Evolutionary conservation across 2,797 vertebrate genomes (phyloP).

Genomic region (Dallia pectoralis): DNA sequence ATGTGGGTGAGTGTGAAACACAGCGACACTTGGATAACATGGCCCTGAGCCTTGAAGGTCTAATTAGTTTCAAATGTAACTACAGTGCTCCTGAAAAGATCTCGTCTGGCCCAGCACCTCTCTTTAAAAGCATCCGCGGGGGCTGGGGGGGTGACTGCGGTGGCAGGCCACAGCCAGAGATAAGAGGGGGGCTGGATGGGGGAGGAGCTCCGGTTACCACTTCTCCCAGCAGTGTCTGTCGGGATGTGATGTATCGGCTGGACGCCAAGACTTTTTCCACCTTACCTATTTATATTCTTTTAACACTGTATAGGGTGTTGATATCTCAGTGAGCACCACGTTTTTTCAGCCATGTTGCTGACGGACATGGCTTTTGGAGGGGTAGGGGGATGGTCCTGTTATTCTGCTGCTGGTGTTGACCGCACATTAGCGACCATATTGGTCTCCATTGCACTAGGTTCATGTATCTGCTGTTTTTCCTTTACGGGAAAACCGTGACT

Average conservation of each 20-base stretch:
- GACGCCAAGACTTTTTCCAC: conserved; percentile 30
- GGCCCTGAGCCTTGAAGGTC: conserved; percentile 67
- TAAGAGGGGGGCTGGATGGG: not conserved
- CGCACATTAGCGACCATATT: too few relatives aligned
- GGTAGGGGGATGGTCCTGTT: too few relatives aligned
- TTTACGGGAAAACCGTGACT: too few relatives aligned
- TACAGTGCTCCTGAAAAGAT: conserved; percentile 73
- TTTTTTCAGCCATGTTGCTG: too few relatives aligned
- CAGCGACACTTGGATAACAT: conserved; percentile 57
- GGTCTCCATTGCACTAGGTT: too few relatives aligned
- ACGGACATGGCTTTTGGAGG: too few relatives aligned
- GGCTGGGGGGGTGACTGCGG: conserved; percentile 52
- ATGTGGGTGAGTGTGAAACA: conserved; percentile 58
- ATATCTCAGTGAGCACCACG: too few relatives aligned
- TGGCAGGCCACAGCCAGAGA: conserved; percentile 47
- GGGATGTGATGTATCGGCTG: conserved; percentile 54
- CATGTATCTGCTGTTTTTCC: too few relatives aligned
- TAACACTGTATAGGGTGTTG: not conserved
- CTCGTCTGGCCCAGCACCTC: conserved; percentile 68
- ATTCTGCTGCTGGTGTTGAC: too few relatives aligned
- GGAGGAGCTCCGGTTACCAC: conserved; percentile 51
- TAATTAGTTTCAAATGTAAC: conserved; percentile 77
- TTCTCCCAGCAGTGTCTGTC: conserved; percentile 30
- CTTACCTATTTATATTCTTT: conserved; percentile 13
- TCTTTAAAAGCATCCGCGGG: conserved; percentile 77